These are phyloP conservation scores for Riptortus pedestris DNA, from an alignment of 1,140 invertebrate species.

Conservation along the genomic window DNA sequence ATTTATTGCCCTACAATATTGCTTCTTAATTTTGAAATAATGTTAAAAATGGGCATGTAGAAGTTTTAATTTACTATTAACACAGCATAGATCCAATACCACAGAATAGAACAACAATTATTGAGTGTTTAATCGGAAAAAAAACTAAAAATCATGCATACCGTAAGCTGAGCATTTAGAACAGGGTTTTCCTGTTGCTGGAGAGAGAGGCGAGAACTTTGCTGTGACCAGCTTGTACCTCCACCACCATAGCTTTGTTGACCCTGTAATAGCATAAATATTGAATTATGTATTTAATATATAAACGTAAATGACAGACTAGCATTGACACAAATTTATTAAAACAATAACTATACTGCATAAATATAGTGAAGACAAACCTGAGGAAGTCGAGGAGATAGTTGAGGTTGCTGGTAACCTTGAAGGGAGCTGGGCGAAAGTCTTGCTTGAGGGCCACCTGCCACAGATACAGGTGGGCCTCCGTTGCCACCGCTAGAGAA, in stretches of 20 bases:
- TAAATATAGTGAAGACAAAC: slow-evolving; percentile 19
- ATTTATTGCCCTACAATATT: no score
- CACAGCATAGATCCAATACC: no score
- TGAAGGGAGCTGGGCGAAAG: slow-evolving; percentile 33
- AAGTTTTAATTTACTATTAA: no score
- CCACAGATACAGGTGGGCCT: neutral
- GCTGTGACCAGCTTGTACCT: slow-evolving; percentile 27
- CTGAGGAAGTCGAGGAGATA: slow-evolving; percentile 35
- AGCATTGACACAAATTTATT: no score
- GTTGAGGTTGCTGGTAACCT: slow-evolving; percentile 34
- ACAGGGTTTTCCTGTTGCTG: slow-evolving; percentile 66
- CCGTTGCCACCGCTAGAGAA: slow-evolving; percentile 22
- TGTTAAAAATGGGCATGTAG: no score
- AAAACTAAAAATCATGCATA: no score
- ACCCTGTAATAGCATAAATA: slow-evolving; percentile 18
- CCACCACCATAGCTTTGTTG: slow-evolving; percentile 12
- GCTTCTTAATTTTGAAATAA: no score
- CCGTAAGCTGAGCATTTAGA: slow-evolving; percentile 64
- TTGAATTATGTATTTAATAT: neutral
- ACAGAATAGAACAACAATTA: no score
- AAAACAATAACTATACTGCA: no score
- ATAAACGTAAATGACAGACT: neutral
- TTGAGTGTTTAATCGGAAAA: no score
- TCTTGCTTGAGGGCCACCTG: slow-evolving; percentile 30
- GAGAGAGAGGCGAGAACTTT: slow-evolving; percentile 36